Evolutionary conservation across 53 echinoderm and acorn worm genomes (phyloP).

Genomic region (Apostichopus leukothele): DNA sequence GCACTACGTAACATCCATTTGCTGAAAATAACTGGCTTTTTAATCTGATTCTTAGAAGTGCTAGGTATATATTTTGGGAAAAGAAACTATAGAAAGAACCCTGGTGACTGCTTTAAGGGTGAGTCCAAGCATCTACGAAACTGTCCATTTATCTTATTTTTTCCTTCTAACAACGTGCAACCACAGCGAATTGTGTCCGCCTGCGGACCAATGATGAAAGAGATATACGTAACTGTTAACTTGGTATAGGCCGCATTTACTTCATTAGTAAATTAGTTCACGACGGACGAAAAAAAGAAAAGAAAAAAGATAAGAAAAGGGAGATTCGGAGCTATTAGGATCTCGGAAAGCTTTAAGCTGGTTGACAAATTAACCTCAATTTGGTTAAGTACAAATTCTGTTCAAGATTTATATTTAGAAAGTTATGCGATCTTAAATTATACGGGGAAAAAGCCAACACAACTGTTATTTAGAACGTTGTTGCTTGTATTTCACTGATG

Average conservation of each 20-base stretch:
- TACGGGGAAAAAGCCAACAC: not conserved
- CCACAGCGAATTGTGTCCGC: not conserved
- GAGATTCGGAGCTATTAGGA: no score
- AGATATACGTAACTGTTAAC: not conserved
- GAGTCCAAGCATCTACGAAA: not conserved
- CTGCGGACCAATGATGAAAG: not conserved
- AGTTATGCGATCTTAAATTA: not conserved
- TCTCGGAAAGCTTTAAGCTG: not conserved
- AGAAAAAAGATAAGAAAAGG: no score
- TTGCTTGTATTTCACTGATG: no score
- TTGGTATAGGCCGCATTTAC: not conserved
- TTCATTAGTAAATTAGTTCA: not conserved
- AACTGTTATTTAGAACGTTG: no score
- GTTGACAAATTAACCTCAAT: not conserved
- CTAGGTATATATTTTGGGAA: no score
- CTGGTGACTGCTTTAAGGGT: no score
- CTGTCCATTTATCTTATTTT: not conserved
- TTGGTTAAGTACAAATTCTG: not conserved
- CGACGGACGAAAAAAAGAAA: not conserved
- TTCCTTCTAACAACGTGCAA: not conserved
- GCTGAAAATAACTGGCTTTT: no score
- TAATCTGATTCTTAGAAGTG: no score
- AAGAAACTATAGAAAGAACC: no score
- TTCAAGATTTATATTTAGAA: not conserved
- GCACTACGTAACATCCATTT: no score